Evolutionary conservation across 2,888 invertebrate species (phyloP).

Genomic region (Hartigia nigra): DNA sequence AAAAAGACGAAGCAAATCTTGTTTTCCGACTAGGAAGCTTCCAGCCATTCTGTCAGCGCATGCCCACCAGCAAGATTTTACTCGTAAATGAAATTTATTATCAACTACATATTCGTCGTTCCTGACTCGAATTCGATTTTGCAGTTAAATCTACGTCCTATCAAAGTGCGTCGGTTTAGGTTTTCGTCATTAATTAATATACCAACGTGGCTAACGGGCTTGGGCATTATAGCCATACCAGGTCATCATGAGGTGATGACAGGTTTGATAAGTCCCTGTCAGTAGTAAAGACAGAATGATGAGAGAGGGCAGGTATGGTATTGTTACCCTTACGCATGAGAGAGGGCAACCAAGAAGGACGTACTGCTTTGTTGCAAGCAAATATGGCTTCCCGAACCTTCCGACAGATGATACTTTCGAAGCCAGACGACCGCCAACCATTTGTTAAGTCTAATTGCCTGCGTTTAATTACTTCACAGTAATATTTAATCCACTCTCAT

Average conservation of each 20-base stretch:
- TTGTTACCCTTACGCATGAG: too few relatives aligned
- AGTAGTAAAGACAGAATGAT: slow-evolving; percentile 14
- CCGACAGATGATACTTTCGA: slow-evolving; percentile 33
- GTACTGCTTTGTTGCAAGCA: neutral
- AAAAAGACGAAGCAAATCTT: neutral
- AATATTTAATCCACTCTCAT: slow-evolving; percentile 1
- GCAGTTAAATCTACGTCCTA: too few relatives aligned
- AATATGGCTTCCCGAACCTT: slow-evolving; percentile 2
- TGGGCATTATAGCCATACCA: slow-evolving; percentile 11
- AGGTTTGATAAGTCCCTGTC: slow-evolving; percentile 37
- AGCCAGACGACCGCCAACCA: slow-evolving; percentile 35
- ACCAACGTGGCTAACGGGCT: neutral
- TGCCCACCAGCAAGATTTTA: neutral
- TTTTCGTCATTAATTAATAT: neutral
- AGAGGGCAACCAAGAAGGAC: neutral
- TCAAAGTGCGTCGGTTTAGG: neutral
- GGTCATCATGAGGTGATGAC: slow-evolving; percentile 32
- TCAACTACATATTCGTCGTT: slow-evolving; percentile 24
- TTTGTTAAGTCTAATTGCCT: slow-evolving; percentile 39
- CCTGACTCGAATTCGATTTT: neutral
- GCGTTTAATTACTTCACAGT: slow-evolving; percentile 34
- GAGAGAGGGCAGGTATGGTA: slow-evolving; percentile 6
- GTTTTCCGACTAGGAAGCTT: neutral
- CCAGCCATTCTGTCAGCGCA: neutral
- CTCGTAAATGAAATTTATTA: slow-evolving; percentile 23